Evolutionary conservation across 2,888 invertebrate species (phyloP).

Genomic region (Stomorhina lunata): DNA sequence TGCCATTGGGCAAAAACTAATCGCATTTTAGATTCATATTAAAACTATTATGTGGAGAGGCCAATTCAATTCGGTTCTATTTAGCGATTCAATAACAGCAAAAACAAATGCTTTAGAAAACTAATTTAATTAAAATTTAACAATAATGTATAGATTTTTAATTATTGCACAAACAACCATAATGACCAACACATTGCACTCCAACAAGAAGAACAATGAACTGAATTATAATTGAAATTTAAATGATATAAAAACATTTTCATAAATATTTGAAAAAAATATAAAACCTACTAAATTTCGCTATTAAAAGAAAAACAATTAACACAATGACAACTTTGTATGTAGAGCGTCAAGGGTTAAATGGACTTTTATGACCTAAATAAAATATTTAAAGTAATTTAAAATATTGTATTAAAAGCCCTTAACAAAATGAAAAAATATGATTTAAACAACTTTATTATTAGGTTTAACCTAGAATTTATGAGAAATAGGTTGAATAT

Average conservation of each 20-base stretch:
- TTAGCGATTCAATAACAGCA: not conserved
- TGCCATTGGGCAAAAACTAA: not conserved
- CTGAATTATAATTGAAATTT: not conserved
- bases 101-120: not conserved
- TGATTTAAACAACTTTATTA: not conserved
- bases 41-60: not conserved
- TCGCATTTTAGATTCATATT: not conserved
- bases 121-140: conserved; percentile 40
- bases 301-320: not conserved
- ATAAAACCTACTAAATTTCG: not conserved
- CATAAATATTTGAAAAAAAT: not conserved
- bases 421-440: not conserved
- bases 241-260: not conserved
- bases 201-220: too few species aligned
- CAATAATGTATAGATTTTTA: conserved; percentile 31
- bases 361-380: not conserved
- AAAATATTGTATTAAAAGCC: not conserved
- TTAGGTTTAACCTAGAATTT: not conserved
- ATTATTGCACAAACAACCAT: too few species aligned
- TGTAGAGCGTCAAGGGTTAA: not conserved
- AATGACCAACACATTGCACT: too few species aligned
- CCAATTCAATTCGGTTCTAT: too few species aligned
- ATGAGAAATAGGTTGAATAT: not conserved
- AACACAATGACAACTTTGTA: not conserved
- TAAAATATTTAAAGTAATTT: not conserved